phyloP scores from a whole-genome alignment of 2,888 invertebrate species.

The Mylabris sibirica region DNA sequence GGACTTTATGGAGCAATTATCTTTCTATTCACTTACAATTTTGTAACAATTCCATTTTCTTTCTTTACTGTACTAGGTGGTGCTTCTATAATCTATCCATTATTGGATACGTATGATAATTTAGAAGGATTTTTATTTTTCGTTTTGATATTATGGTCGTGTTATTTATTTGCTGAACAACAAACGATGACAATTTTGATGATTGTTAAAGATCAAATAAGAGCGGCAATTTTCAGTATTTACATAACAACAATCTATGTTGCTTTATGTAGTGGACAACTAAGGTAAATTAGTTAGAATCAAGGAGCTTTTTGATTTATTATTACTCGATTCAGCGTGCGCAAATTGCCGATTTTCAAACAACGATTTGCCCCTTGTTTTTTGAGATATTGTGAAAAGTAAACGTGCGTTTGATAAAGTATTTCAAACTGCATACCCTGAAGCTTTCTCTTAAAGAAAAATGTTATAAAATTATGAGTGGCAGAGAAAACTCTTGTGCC shows the following conservation, averaged over 20 bases:
- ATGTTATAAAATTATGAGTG: too few species aligned
- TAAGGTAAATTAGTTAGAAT: constrained; percentile 66
- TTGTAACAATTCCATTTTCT: constrained; percentile 84
- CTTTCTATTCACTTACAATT: constrained; percentile 80
- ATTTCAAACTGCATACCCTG: too few species aligned
- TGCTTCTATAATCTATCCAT: constrained; percentile 78
- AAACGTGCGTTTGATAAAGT: too few species aligned
- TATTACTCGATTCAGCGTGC: too few species aligned
- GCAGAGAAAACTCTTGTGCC: too few species aligned
- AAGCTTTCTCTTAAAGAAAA: too few species aligned
- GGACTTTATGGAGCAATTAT: constrained; percentile 88
- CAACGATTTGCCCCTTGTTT: too few species aligned
- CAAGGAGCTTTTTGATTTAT: too few species aligned
- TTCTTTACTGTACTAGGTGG: constrained; percentile 77
- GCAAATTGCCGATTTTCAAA: too few species aligned
- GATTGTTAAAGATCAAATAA: constrained; percentile 79
- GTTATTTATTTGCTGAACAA: constrained; percentile 86
- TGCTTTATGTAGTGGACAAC: constrained; percentile 77
- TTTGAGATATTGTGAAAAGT: too few species aligned
- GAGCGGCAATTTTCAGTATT: constrained; percentile 80
- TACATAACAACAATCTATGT: constrained; percentile 78
- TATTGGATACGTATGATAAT: constrained; percentile 55
- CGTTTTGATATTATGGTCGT: constrained; percentile 80
- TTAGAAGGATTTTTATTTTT: constrained; percentile 70
- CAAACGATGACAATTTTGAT: constrained; percentile 82